Percentiles rank a stretch among this genome's conserved stretches.
Conservation (phyloP, 2,797 vertebrate species). For the Monodelphis domestica region DNA sequence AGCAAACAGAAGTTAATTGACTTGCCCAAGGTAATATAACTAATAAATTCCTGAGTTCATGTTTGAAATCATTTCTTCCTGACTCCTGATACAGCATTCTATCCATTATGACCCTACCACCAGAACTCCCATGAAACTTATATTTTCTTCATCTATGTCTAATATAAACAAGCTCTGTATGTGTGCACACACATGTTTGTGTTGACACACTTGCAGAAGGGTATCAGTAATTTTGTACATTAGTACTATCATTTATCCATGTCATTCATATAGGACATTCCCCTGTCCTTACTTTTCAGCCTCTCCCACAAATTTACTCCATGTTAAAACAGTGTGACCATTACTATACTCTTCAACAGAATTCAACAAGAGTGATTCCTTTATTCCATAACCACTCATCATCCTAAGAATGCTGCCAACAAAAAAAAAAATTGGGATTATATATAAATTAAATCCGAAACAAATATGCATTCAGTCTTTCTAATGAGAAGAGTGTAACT, state of each 20-base stretch:
- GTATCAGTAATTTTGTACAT: background rate
- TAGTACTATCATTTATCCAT: background rate
- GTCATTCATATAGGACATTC: background rate
- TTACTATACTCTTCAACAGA: background rate
- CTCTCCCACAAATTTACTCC: background rate
- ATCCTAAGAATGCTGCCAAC: background rate
- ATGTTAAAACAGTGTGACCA: background rate
- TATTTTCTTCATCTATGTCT: background rate
- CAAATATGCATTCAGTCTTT: background rate
- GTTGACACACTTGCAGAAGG: background rate
- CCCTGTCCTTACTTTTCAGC: background rate
- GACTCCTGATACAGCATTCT: background rate
- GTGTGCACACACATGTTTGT: too few relatives aligned
- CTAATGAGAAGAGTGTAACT: conserved; percentile 5
- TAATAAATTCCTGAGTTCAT: background rate
- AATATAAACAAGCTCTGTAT: background rate
- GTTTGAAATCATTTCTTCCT: background rate
- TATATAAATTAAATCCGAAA: conserved; percentile 52
- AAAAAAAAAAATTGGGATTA: conserved; percentile 9
- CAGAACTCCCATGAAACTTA: background rate
- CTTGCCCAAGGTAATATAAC: background rate
- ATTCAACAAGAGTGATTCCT: background rate
- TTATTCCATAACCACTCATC: background rate
- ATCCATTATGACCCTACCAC: background rate
- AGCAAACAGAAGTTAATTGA: background rate